Evolutionary conservation across 2,113 vertebrate genomes (phyloP), one percentile per base, ranked within the genome.

Genomic region (Melanerpes aurifrons): DNA sequence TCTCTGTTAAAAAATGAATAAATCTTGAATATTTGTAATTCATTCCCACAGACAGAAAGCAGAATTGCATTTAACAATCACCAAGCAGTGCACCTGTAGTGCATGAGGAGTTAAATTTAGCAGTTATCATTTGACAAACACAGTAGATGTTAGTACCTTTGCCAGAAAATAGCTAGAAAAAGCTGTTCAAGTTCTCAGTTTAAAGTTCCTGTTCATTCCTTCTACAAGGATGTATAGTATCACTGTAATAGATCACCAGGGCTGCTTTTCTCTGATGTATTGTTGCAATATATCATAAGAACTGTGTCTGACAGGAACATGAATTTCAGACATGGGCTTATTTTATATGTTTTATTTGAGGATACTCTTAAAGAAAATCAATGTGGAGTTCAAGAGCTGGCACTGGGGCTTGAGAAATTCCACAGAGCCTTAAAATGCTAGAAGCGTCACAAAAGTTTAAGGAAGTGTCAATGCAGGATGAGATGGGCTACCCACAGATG

Each of bases 261-360:
- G 54, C 84, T 95, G 68, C 82, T 91, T 89, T 96, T 28, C 95
- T 95, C 93, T 96, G 94, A 97, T 88, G 95, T 90, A 96, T 93
- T 97, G 92, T 92, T 95, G 87, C 93, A 96, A 96, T 96, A 96
- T 88, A 91, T 93, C 87, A 94, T 94, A 96, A 85, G 89, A 94
- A 83, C 63, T 9, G 59, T 68, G 35, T 67, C 96, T 96, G 94
- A 73, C 92, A 96, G 88, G 68, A 95, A 90, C 95, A 93, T 87
- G 96, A 93, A 95, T 96, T 94, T 97, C 90, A 96, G 89, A 91
- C 69, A 78, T 10, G 3, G 74, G 15, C 62, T 84, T 94, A 67
- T 92, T 92, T 95, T 94, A 92, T 96, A 62, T 86, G n/a, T 88
- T 96, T 96, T 95, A 94, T 96, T 96, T 96, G 95, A 96, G 94